Evolutionary conservation across 2,113 vertebrate species (phyloP), one percentile per base, ranked within the genome.

Genomic region (Cisticola juncidis): DNA sequence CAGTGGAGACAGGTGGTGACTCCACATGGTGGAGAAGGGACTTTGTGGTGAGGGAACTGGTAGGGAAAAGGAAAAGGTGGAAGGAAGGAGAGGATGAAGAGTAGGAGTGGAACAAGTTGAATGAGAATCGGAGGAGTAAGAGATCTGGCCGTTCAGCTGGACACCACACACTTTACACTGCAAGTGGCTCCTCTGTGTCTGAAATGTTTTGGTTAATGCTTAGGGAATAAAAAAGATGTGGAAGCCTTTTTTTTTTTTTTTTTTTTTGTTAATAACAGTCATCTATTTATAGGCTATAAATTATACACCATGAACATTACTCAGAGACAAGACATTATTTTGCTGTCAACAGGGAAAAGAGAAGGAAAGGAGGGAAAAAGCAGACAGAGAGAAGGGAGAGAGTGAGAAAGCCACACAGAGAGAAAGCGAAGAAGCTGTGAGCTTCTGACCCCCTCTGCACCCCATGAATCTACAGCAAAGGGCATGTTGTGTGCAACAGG

Each of bases 261-360:
- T 61, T 61, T 83, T 68, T 44, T 81, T 10, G 81, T 96, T 97
- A 97, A 97, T 96, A 98, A 94, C 95, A 97, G 97, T 58, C 68
- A 95, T 97, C 98, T 98, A 98, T 98, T 98, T 98, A 97, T 98
- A 98, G 97, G 61, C 69, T 93, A 94, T 93, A 98, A 98, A 98
- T 98, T 98, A 98, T 97, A 98, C 20, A 77, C 95, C 57, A 79
- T 33, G 89, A 97, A 97, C 33, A 11, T 93, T 90, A 97, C 95
- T 97, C 95, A 90, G 96, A 98, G 97, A 97, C 97, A 98, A 98
- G 97, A 98, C 95, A 94, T 97, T 98, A 97, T 98, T 98, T 98
- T 95, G 88, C 94, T 98, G 98, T 98, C 98, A 97, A 82, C 66
- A 95, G 95, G 81, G 90, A 97, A 97, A 97, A 92, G 45, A 15